These are phyloP conservation scores for Drosophila gaucha DNA, from an alignment of 2,888 invertebrate species.

Conservation along the genomic window DNA sequence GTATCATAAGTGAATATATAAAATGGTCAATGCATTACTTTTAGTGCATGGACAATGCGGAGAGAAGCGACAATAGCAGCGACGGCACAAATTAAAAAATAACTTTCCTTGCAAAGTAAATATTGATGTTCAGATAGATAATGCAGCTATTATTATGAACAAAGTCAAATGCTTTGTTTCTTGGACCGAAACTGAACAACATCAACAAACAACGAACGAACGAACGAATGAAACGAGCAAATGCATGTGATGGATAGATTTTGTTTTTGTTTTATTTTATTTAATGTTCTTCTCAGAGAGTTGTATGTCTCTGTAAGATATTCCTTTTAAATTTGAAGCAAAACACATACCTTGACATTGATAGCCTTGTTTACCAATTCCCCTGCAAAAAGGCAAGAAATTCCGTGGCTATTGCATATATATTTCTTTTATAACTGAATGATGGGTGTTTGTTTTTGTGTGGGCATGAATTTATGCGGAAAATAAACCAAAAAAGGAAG, in stretches of 20 bases:
- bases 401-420: constrained; percentile 83
- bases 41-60: constrained; percentile 46
- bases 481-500: constrained; percentile 25
- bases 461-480: constrained; percentile 45
- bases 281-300: constrained; percentile 41
- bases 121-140: constrained; percentile 22
- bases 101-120: constrained; percentile 22
- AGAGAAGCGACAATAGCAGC: constrained; percentile 34
- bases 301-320: constrained; percentile 40
- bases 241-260: constrained; percentile 71
- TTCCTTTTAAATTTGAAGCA: constrained; percentile 70
- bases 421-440: constrained; percentile 71
- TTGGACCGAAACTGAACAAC: constrained; percentile 52
- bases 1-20: constrained; percentile 14
- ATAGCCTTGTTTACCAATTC: constrained; percentile 98
- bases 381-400: constrained; percentile 91
- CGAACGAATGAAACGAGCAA: constrained; percentile 65
- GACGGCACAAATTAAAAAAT: constrained; percentile 17
- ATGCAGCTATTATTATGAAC: constrained; percentile 44
- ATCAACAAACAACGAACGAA: constrained; percentile 60
- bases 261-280: constrained; percentile 3
- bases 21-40: constrained; percentile 39
- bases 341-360: constrained; percentile 95
- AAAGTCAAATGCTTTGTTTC: constrained; percentile 45
- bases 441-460: constrained; percentile 51